Base-by-base conservation (phyloP, 2,113 vertebrate genomes). In the Syrmaticus mikado region DNA sequence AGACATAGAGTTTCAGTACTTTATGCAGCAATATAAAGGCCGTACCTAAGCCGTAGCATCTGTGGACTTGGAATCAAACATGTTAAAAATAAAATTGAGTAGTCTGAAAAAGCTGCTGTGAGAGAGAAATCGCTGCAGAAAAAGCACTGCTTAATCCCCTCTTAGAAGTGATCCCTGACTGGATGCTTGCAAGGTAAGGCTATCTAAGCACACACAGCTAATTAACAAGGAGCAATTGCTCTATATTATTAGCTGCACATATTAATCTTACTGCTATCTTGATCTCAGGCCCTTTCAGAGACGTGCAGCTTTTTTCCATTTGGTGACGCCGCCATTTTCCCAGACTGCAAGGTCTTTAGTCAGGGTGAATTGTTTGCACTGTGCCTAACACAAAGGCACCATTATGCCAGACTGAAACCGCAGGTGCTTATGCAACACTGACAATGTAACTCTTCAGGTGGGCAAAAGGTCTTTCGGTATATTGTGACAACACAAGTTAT, bases 191-290 rank as follows among this genome's bases (percentile, higher is more conserved):
- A 73, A 43, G 38, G 32, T 68, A 20, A 36, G 32, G n/a, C 40
- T 53, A 10, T 34, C 72, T 66, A 28, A 75, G 65, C 76, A 67
- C 25, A 83, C 68, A 15, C 38, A 90, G 57, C n/a, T 77, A 60
- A 81, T 36, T 52, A 83, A 78, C 46, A 40, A 74, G 38, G 14
- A 86, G 32, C 13, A 78, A 84, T 38, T 19, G 61, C 52, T 85
- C 76, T 34, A 3, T 15, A 32, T 88, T 81, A 93, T 81, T 71
- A 88, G 46, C 3, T 78, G 68, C 61, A 88, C 68, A 64, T 71
- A 88, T 43, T 95, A 90, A 91, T 93, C 93, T 88, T 90, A 78
- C 76, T 65, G 46, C 85, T 96, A 88, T 88, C 83, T 94, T 85
- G 34, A 88, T 83, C 80, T 83, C 1, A 0, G 5, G n/a, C 68